Evolutionary conservation across 2,113 vertebrate genomes (phyloP), one percentile per base, ranked within the genome.

Genomic region (Meles meles): DNA sequence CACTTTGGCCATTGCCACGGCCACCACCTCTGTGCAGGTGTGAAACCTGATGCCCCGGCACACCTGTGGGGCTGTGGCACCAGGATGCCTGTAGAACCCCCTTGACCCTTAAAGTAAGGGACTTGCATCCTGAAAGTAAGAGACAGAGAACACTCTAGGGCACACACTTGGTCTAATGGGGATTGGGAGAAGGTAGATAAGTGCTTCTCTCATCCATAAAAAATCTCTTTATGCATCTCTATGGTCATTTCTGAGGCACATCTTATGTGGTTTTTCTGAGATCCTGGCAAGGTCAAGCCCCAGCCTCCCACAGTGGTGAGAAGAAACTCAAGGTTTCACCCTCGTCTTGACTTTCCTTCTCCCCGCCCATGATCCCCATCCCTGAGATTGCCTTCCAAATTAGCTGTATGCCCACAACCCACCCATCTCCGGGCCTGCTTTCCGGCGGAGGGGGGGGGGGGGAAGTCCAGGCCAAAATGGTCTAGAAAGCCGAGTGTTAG

Each of bases 21-120:
- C 37, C 82, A 80, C 76, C 67, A 83, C 67, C 52, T 93, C 87
- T 3, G n/a, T 52, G 67, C 55, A 57, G 69, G 93, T 69, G 80
- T 61, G 59, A 69, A 90, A 94, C 6, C 23, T 1, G 47, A 93
- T 37, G 47, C n/a, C 14, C 14, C 34, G 9, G 44, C 74, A 87
- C 34, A 11, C 44, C 34, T 69, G 42, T 15, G 20, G 34, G 72
- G 31, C 67, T 14, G 3, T 4, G 0, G 7, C 25, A 27, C 10
- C 6, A 25, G 59, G 86, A n/a, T 74, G n/a, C 67, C 77, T 9
- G 9, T 23, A 52, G 77, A 83, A 27, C 21, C 65, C 20, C 25
- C 27, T 13, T 74, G 57, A 21, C 57, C 90, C 25, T 27, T 44
- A 61, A 21, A 57, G 55, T 7, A 57, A 57, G 9, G n/a, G 18